Percentiles rank a stretch among this genome's conserved stretches.
These are phyloP conservation scores for Desmophyllum pertusum DNA, from an alignment of 92 coral and sea anemone species.

Conservation along the genomic window DNA sequence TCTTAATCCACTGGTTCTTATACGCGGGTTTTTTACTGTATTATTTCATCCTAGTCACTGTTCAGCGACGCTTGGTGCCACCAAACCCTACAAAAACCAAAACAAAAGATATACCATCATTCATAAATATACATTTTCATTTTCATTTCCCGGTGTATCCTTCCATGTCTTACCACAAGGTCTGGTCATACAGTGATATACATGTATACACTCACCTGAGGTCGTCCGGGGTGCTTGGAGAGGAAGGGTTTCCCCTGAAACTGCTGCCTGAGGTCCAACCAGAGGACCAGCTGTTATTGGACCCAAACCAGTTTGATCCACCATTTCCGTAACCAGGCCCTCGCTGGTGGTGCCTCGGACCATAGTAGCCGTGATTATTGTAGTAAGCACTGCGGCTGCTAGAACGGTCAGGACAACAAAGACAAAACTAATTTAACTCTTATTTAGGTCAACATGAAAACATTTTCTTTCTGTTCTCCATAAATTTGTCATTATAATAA, in stretches of 20 bases:
- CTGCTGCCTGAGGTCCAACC: slow-evolving; percentile 66
- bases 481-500: too few species aligned
- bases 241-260: slow-evolving; percentile 49
- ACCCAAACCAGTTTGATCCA: slow-evolving; percentile 47
- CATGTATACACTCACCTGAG: slow-evolving; percentile 68
- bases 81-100: slow-evolving; percentile 31
- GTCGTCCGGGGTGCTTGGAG: slow-evolving; percentile 64
- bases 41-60: too few species aligned
- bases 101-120: too few species aligned
- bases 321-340: slow-evolving; percentile 46
- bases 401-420: neutral
- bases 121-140: too few species aligned
- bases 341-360: slow-evolving; percentile 20
- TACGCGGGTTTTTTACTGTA: too few species aligned
- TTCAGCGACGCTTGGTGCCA: slow-evolving; percentile 49
- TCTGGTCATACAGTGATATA: too few species aligned
- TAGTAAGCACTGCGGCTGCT: slow-evolving; percentile 23
- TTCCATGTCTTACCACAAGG: too few species aligned
- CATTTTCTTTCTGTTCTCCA: too few species aligned
- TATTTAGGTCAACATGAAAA: too few species aligned
- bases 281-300: slow-evolving; percentile 54
- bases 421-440: too few species aligned
- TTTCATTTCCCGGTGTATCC: too few species aligned
- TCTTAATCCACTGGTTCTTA: too few species aligned
- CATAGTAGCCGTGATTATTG: slow-evolving; percentile 21